Percentiles rank a stretch among this genome's conserved stretches.
Conservation (phyloP, 1,140 invertebrate genomes). For the Linepithema humile region DNA sequence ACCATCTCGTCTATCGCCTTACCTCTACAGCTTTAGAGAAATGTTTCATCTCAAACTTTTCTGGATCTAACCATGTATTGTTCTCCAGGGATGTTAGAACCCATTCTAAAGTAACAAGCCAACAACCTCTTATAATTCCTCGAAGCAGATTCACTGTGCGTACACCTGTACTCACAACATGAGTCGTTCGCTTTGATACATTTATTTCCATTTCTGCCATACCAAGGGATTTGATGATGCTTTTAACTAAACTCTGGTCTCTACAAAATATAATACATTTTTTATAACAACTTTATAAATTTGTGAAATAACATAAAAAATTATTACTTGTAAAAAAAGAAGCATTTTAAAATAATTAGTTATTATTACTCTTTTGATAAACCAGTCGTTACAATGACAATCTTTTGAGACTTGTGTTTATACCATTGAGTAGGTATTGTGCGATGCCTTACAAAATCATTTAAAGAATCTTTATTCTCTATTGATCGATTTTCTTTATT, state of each 20-base stretch:
- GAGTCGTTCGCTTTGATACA: constrained; percentile 80
- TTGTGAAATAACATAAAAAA: constrained; percentile 8
- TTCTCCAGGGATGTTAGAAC: constrained; percentile 78
- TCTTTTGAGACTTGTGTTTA: constrained; percentile 58
- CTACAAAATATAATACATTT: constrained; percentile 66
- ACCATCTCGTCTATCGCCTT: not conserved
- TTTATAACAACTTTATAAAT: constrained; percentile 4
- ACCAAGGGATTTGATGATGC: constrained; percentile 74
- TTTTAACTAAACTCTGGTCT: constrained; percentile 77
- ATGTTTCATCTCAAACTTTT: constrained; percentile 79
- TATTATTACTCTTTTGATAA: constrained; percentile 74
- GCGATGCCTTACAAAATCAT: constrained; percentile 71
- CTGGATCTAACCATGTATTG: constrained; percentile 77
- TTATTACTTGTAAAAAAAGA: constrained; percentile 21
- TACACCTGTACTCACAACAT: constrained; percentile 81
- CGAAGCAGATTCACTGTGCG: constrained; percentile 83
- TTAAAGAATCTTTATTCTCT: constrained; percentile 62
- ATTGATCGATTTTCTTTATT: not conserved
- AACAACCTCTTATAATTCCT: constrained; percentile 83
- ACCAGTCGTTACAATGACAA: constrained; percentile 77
- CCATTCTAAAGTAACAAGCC: constrained; percentile 82
- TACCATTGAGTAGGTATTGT: constrained; percentile 38
- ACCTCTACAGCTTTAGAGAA: constrained; percentile 81
- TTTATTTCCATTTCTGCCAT: constrained; percentile 73
- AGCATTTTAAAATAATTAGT: not conserved